Evolutionary conservation across 2,888 invertebrate genomes (phyloP).

Genomic region (Platycnemis pennipes): DNA sequence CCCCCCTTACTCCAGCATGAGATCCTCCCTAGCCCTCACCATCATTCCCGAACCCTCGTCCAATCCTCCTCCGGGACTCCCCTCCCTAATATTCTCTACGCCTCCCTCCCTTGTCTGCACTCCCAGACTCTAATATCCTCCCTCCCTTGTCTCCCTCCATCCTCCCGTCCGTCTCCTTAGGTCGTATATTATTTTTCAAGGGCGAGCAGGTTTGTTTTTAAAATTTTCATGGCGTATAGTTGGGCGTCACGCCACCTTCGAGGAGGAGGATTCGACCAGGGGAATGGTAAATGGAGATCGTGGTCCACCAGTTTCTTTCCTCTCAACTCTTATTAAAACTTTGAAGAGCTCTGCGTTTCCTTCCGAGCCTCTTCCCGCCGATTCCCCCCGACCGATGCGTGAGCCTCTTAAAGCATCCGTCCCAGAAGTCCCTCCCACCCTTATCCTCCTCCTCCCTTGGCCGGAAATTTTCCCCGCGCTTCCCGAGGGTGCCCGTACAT

Average conservation of each 20-base stretch:
- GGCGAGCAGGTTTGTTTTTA: not conserved
- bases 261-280: not conserved
- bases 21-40: too few relatives aligned
- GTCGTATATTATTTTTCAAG: not conserved
- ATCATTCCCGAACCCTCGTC: not conserved
- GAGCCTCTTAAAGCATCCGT: not conserved
- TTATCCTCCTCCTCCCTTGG: not conserved
- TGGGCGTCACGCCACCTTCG: not conserved
- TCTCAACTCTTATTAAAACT: conserved; percentile 4
- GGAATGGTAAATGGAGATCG: not conserved
- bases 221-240: not conserved
- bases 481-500: not conserved
- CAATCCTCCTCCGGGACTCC: not conserved
- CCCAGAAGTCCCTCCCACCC: not conserved
- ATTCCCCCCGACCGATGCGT: not conserved
- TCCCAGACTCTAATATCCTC: not conserved
- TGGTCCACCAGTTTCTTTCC: not conserved
- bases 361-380: not conserved
- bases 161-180: not conserved
- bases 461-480: not conserved
- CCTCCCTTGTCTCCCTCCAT: not conserved
- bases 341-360: not conserved
- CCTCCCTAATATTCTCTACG: not conserved
- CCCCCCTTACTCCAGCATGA: not conserved
- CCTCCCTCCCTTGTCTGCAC: not conserved